Percentiles rank a stretch among this genome's conserved stretches.
Evolutionary conservation across 2,113 vertebrate species (phyloP).

Genomic region (Nansenia antarctica): DNA sequence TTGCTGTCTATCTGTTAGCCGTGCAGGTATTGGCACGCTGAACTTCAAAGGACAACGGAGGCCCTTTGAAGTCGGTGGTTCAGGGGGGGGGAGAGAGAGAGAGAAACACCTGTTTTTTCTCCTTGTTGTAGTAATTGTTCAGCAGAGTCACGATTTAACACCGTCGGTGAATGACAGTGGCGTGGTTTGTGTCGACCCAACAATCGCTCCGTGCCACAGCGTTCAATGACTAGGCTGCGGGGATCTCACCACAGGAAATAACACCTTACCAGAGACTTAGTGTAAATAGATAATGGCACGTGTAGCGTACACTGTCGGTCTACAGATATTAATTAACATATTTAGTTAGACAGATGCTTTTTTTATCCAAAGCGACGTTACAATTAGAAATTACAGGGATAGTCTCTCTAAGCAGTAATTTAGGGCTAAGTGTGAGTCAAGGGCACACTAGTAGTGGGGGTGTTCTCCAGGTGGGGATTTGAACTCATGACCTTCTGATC

Average conservation of each 20-base stretch:
- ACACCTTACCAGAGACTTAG: not conserved
- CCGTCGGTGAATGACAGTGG: conserved; percentile 46
- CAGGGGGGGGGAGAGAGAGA: too few relatives aligned
- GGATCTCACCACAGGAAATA: not conserved
- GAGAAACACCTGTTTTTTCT: conserved; percentile 59
- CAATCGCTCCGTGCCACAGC: conserved; percentile 25
- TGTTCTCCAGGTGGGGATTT: too few relatives aligned
- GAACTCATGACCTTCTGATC: too few relatives aligned
- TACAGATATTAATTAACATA: not conserved
- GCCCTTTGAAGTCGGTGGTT: conserved; percentile 70
- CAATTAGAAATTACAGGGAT: not conserved
- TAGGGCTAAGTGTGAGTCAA: too few relatives aligned
- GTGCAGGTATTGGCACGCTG: conserved; percentile 55
- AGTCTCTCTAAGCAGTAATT: not conserved
- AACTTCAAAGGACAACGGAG: conserved; percentile 65
- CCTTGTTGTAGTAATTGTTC: conserved; percentile 55
- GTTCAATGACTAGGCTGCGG: conserved; percentile 23
- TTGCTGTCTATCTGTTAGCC: conserved; percentile 56
- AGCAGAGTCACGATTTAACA: conserved; percentile 55
- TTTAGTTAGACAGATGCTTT: not conserved
- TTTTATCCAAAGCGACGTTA: not conserved
- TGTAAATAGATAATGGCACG: not conserved
- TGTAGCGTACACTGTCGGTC: too few relatives aligned
- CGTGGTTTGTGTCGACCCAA: conserved; percentile 36
- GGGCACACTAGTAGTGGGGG: too few relatives aligned